A percentile compares a stretch with the other conserved stretches of the same genome.
These are phyloP conservation scores for Protonibea diacanthus DNA, from an alignment of 2,797 vertebrate species.

Conservation along the genomic window DNA sequence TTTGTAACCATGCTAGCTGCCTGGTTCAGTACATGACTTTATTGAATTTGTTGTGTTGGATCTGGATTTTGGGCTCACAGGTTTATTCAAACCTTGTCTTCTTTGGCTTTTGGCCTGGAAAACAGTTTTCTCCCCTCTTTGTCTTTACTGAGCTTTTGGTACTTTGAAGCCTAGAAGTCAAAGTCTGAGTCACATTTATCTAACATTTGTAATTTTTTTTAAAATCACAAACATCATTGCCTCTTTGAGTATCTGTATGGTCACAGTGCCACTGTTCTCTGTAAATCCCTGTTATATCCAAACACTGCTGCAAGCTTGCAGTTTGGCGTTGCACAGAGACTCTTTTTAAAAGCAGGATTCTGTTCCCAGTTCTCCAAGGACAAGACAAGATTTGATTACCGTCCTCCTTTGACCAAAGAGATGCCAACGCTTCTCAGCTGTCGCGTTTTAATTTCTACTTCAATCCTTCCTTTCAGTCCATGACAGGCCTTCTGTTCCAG, in stretches of 20 bases:
- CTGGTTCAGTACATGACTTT: slow-evolving; percentile 4
- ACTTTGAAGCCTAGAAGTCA: slow-evolving; percentile 21
- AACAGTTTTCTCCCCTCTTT: slow-evolving; percentile 36
- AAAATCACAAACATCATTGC: neutral
- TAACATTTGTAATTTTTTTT: neutral
- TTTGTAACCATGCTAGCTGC: slow-evolving; percentile 6
- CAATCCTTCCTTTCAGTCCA: slow-evolving; percentile 56
- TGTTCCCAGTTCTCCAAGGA: slow-evolving; percentile 56
- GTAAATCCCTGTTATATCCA: slow-evolving; percentile 22
- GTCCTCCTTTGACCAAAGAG: slow-evolving; percentile 64
- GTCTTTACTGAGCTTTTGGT: slow-evolving; percentile 20
- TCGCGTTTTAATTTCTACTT: slow-evolving; percentile 72
- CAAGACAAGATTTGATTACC: slow-evolving; percentile 65
- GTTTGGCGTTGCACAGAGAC: slow-evolving; percentile 52
- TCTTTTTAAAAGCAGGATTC: slow-evolving; percentile 53
- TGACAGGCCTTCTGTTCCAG: slow-evolving; percentile 50
- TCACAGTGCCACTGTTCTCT: slow-evolving; percentile 15
- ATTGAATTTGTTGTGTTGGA: slow-evolving; percentile 28
- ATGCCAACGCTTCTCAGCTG: slow-evolving; percentile 73
- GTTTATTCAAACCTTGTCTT: slow-evolving; percentile 39
- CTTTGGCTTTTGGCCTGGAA: slow-evolving; percentile 38
- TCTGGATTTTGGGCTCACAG: slow-evolving; percentile 48
- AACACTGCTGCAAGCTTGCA: slow-evolving; percentile 22
- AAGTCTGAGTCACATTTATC: neutral
- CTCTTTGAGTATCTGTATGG: slow-evolving; percentile 4